These are phyloP conservation scores for Nerophis ophidion DNA, from an alignment of 2,113 vertebrate genomes.

Conservation along the genomic window DNA sequence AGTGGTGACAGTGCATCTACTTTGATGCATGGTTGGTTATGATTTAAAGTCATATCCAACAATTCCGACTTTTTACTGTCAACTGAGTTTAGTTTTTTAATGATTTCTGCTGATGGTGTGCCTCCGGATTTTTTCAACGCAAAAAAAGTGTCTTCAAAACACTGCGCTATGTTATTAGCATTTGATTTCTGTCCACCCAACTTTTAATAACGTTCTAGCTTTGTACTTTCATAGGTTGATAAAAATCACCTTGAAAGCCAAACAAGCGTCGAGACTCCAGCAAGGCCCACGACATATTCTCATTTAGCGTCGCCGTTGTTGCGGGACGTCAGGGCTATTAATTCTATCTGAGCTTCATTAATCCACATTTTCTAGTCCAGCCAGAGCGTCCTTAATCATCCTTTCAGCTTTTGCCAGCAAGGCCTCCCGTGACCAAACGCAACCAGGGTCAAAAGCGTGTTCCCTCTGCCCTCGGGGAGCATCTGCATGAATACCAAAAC, in stretches of 20 bases:
- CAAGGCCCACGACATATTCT: slow-evolving; percentile 62
- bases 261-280: slow-evolving; percentile 53
- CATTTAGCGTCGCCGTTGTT: slow-evolving; percentile 59
- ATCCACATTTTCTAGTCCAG: slow-evolving; percentile 69
- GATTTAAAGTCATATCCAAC: no score
- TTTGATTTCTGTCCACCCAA: background rate
- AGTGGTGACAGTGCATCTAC: no score
- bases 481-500: slow-evolving; percentile 51
- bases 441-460: slow-evolving; percentile 62
- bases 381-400: slow-evolving; percentile 73
- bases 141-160: no score
- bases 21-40: no score
- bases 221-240: slow-evolving; percentile 9
- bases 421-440: slow-evolving; percentile 68
- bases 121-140: no score
- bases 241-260: slow-evolving; percentile 65
- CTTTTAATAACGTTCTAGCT: background rate
- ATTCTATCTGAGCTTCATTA: slow-evolving; percentile 76
- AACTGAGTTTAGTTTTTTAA: no score
- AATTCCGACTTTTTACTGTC: no score
- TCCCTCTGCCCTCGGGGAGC: slow-evolving; percentile 45
- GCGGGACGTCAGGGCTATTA: slow-evolving; percentile 67
- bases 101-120: no score
- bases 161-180: background rate
- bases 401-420: slow-evolving; percentile 67